Evolutionary conservation across 2,797 vertebrate species (phyloP).

Genomic region (Syngnathus acus): DNA sequence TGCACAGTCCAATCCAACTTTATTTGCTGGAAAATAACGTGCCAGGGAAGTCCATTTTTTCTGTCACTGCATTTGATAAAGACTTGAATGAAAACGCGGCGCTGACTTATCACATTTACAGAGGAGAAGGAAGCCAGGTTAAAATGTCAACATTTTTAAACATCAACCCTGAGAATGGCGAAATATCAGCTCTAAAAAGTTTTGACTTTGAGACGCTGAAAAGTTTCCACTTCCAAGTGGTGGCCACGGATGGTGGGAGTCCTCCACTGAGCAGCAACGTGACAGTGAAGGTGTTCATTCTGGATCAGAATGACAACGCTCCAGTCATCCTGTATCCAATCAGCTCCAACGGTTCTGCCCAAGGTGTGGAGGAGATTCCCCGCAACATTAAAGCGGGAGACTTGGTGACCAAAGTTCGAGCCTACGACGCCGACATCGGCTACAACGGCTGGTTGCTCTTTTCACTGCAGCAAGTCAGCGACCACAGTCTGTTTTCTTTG

Average conservation of each 20-base stretch:
- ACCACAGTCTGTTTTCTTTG: slow-evolving; percentile 36
- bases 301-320: slow-evolving; percentile 71
- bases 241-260: slow-evolving; percentile 58
- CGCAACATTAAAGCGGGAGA: slow-evolving; percentile 33
- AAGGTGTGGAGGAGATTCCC: slow-evolving; percentile 42
- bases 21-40: slow-evolving; percentile 65
- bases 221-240: slow-evolving; percentile 44
- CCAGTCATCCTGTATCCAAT: slow-evolving; percentile 44
- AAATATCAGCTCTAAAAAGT: slow-evolving; percentile 61
- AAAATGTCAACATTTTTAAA: slow-evolving; percentile 35
- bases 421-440: slow-evolving; percentile 49
- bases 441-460: slow-evolving; percentile 47
- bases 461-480: slow-evolving; percentile 31
- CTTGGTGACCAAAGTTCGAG: slow-evolving; percentile 53
- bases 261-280: slow-evolving; percentile 63
- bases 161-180: slow-evolving; percentile 56
- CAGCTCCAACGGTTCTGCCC: slow-evolving; percentile 35
- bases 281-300: slow-evolving; percentile 64
- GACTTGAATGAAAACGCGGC: slow-evolving; percentile 73
- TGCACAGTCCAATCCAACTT: slow-evolving; percentile 47
- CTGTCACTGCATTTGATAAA: slow-evolving; percentile 68
- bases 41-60: slow-evolving; percentile 45
- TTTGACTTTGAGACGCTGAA: slow-evolving; percentile 68
- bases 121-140: slow-evolving; percentile 20
- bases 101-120: slow-evolving; percentile 64